Conservation (phyloP, 2,888 invertebrate species). For the Asteroscopus sphinx region DNA sequence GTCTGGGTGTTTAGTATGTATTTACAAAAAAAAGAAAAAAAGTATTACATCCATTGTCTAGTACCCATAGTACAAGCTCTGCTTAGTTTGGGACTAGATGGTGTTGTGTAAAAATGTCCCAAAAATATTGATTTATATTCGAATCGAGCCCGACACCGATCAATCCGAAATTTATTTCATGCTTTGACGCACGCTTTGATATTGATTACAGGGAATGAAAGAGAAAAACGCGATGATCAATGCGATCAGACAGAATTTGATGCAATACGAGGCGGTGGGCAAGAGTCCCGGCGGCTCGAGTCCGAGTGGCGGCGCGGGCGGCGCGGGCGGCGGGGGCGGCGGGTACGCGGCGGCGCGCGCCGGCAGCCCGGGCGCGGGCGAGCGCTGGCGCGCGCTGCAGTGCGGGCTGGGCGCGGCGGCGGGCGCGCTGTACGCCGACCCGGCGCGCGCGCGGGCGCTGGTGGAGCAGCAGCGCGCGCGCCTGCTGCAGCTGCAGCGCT, state of each 20-base stretch:
- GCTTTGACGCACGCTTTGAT: slow-evolving; percentile 42
- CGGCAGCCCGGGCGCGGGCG: slow-evolving; percentile 72
- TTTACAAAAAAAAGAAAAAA: too few species aligned
- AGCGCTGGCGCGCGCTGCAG: slow-evolving; percentile 56
- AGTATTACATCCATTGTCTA: too few species aligned
- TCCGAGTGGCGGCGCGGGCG: slow-evolving; percentile 86
- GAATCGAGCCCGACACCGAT: background rate
- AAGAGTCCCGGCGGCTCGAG: slow-evolving; percentile 89
- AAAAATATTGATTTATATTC: too few species aligned
- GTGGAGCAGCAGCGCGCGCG: slow-evolving; percentile 91
- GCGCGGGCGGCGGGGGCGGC: slow-evolving; percentile 86
- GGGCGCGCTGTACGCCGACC: slow-evolving; percentile 65
- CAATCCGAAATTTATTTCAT: background rate
- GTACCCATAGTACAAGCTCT: too few species aligned
- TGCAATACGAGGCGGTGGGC: slow-evolving; percentile 94
- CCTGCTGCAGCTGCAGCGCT: slow-evolving; percentile 94
- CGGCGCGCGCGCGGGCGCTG: slow-evolving; percentile 85
- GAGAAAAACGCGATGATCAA: slow-evolving; percentile 94
- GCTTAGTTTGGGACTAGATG: too few species aligned
- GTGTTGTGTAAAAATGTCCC: too few species aligned
- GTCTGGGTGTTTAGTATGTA: too few species aligned
- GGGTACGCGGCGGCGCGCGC: slow-evolving; percentile 89
- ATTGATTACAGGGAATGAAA: slow-evolving; percentile 79
- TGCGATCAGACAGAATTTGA: slow-evolving; percentile 96
- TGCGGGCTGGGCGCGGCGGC: slow-evolving; percentile 54